Base-by-base conservation (phyloP, 2,888 invertebrate genomes). In the Drosophila borealis region DNA sequence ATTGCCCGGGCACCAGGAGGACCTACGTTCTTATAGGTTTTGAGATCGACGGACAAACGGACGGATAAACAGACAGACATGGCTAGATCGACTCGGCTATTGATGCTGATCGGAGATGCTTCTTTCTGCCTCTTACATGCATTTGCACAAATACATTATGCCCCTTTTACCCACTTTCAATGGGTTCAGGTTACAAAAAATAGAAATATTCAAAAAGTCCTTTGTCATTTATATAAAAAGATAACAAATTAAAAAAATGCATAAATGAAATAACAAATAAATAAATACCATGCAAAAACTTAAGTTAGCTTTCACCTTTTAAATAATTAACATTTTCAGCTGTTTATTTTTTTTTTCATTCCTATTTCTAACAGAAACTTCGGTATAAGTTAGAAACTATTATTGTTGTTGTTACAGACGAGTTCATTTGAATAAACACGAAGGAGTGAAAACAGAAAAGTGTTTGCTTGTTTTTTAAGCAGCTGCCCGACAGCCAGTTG, bases 381-480 rank as follows among this genome's bases (percentile, higher is more conserved):
- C 4, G 8, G 2, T 29, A 4, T 4, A 11, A 14, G 44, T 14
- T 5, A 39, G 25, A 45, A 41, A 41, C 29, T 62, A 29, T 25
- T 46, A 14, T 34, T 56, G 50, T 59, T 64, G 44, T 17, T 59
- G 13, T 68, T 56, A 41, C 48, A 68, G 56, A 44, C 33, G 56
- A 83, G 67, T 84, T 76, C 65, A 64, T 74, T 71, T 66, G 53
- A 65, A 71, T 63, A 59, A 70, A 70, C 64, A 59, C 33, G 41
- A 45, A 70, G 62, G 0, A 14, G 29, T 1, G 25, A 3, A 25
- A 19, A 33, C 53, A 53, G 48, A 41, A 69, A 71, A 70, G 66
- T 57, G 67, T 70, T 74, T 55, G 45, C 19, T 72, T 49, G 49
- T 53, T 33, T 64, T 68, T 36, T 6, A 29, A 61, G 41, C 71